A percentile compares a stretch with the other conserved stretches of the same genome.
phyloP scores from a whole-genome alignment of 2,113 vertebrate genomes.

The Phaethornis superciliosus region DNA sequence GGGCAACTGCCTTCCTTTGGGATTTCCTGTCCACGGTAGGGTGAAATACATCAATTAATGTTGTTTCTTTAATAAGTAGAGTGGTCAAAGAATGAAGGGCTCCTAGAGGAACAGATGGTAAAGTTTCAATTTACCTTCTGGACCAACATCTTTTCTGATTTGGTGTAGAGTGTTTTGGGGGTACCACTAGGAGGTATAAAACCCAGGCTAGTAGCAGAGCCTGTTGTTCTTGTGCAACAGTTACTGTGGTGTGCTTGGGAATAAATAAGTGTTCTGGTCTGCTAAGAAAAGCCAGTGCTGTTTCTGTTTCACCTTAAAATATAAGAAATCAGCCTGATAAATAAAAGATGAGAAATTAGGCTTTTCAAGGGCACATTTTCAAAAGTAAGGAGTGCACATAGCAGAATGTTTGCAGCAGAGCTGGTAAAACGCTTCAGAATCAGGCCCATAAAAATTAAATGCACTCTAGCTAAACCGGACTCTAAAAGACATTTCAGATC shows the following conservation, averaged over 20 bases:
- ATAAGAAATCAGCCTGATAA: neutral
- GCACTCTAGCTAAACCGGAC: neutral
- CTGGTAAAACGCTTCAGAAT: neutral
- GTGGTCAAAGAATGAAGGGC: neutral
- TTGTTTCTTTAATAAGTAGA: neutral
- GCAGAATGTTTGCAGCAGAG: neutral
- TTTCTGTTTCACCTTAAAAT: neutral
- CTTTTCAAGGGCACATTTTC: neutral
- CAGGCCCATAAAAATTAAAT: neutral
- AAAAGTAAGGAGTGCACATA: neutral
- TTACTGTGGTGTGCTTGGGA: neutral
- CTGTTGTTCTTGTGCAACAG: neutral
- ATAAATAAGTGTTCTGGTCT: neutral
- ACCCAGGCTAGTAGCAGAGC: neutral
- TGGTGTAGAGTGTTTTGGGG: neutral
- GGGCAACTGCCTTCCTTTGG: neutral
- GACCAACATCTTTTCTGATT: neutral
- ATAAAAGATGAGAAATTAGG: neutral
- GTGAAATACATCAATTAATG: neutral
- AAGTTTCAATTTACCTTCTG: neutral
- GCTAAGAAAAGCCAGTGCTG: neutral
- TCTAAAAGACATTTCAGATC: neutral
- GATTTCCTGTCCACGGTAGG: neutral
- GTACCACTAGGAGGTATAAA: neutral
- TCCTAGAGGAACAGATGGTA: neutral